Conservation (phyloP, 2,797 vertebrate genomes). For the Spea hammondii region DNA sequence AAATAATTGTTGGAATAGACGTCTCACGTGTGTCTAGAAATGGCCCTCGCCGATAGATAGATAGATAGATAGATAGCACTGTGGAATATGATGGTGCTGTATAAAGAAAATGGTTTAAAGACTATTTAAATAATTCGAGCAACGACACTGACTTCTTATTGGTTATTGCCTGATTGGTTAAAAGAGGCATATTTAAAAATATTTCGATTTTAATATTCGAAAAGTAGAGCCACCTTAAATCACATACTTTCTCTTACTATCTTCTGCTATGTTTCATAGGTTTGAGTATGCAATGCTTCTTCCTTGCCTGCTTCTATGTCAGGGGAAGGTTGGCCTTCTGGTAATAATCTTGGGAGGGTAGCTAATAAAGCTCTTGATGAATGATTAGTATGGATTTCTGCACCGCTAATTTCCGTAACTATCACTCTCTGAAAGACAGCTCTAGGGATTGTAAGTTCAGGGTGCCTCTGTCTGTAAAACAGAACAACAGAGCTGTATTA, state of each 20-base stretch:
- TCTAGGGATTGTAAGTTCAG: conserved; percentile 81
- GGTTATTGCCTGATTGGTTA: too few species aligned
- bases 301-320: conserved; percentile 58
- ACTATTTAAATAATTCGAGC: too few species aligned
- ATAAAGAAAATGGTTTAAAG: too few species aligned
- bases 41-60: too few species aligned
- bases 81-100: too few species aligned
- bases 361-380: conserved; percentile 94
- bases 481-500: conserved; percentile 90
- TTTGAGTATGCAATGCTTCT: conserved; percentile 55
- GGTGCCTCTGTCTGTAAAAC: conserved; percentile 73
- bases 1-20: too few species aligned
- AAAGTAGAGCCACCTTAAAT: conserved; percentile 36
- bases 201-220: neutral
- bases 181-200: neutral
- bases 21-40: too few species aligned
- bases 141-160: too few species aligned
- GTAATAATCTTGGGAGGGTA: conserved; percentile 79
- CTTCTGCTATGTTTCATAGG: conserved; percentile 43
- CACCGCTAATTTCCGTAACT: conserved; percentile 97
- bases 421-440: conserved; percentile 97
- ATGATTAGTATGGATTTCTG: conserved; percentile 93
- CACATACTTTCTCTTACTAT: neutral
- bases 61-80: too few species aligned
- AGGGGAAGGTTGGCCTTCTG: conserved; percentile 69